phyloP scores from a whole-genome alignment of 2,113 vertebrate species.

The Spermophilus dauricus region DNA sequence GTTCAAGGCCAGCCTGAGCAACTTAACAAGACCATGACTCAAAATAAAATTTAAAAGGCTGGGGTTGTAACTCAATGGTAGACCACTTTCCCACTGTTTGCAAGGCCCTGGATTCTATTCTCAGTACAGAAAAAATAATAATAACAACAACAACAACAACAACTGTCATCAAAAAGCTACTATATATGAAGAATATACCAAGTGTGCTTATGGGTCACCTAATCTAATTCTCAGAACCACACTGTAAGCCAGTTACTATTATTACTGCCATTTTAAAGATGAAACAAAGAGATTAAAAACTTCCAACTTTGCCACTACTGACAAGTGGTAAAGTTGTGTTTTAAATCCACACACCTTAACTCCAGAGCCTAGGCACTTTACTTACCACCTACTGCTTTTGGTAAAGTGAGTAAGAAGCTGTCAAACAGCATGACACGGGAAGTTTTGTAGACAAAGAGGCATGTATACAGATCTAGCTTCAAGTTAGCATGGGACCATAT shows the following conservation, averaged over 20 bases:
- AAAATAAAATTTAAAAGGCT: too few species aligned
- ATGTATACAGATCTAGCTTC: not conserved
- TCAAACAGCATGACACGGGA: not conserved
- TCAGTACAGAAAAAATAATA: too few species aligned
- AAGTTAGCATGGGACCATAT: not conserved
- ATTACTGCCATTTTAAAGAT: conserved; percentile 10
- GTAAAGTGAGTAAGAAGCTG: not conserved
- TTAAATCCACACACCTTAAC: not conserved
- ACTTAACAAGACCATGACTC: too few species aligned
- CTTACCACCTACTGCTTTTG: not conserved
- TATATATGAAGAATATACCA: not conserved
- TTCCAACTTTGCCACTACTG: not conserved
- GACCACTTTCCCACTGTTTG: too few species aligned
- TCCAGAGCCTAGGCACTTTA: not conserved
- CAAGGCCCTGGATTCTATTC: too few species aligned
- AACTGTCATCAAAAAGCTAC: not conserved
- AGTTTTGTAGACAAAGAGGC: not conserved
- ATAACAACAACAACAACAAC: not conserved
- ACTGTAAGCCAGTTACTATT: not conserved
- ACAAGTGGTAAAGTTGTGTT: not conserved
- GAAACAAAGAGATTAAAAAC: conserved; percentile 2
- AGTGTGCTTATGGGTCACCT: not conserved
- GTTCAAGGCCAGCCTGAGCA: too few species aligned
- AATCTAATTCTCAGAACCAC: not conserved
- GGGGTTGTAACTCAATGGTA: too few species aligned